Conservation (phyloP, 2,113 vertebrate species). For the Entelurus aequoreus region DNA sequence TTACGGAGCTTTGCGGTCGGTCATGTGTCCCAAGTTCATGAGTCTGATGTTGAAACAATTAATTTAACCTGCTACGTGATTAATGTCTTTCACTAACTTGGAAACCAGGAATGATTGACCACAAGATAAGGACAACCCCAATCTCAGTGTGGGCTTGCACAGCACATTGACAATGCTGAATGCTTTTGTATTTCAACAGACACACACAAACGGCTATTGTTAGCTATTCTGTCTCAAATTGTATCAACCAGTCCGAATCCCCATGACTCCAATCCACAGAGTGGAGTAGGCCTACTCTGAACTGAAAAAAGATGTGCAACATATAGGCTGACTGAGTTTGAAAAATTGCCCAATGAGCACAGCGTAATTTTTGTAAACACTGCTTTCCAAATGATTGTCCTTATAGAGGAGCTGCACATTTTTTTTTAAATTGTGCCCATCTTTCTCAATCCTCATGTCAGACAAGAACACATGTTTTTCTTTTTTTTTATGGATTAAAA, state of each 20-base stretch:
- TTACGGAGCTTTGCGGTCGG: not conserved
- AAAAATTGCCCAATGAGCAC: not conserved
- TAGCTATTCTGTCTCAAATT: not conserved
- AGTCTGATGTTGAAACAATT: not conserved
- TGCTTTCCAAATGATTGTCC: not conserved
- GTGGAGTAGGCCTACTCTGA: too few relatives aligned
- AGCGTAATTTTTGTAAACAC: not conserved
- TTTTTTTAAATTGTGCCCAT: too few relatives aligned
- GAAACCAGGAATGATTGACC: not conserved
- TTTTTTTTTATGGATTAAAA: too few relatives aligned
- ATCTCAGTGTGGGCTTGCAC: constrained; percentile 1
- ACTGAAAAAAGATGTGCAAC: too few relatives aligned
- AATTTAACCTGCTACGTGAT: too few relatives aligned
- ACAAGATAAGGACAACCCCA: not conserved
- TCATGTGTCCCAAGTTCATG: not conserved
- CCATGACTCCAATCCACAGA: not conserved
- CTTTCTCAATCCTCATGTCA: too few relatives aligned
- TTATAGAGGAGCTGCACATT: too few relatives aligned
- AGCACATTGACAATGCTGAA: constrained; percentile 1
- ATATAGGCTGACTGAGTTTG: not conserved
- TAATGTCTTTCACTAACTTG: too few relatives aligned
- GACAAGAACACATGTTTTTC: too few relatives aligned
- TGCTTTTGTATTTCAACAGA: constrained; percentile 5
- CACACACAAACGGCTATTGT: constrained; percentile 1
- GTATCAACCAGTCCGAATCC: constrained; percentile 1